Conservation (phyloP, 2,797 vertebrate species). For the Typhlichthys eigenmanni region DNA sequence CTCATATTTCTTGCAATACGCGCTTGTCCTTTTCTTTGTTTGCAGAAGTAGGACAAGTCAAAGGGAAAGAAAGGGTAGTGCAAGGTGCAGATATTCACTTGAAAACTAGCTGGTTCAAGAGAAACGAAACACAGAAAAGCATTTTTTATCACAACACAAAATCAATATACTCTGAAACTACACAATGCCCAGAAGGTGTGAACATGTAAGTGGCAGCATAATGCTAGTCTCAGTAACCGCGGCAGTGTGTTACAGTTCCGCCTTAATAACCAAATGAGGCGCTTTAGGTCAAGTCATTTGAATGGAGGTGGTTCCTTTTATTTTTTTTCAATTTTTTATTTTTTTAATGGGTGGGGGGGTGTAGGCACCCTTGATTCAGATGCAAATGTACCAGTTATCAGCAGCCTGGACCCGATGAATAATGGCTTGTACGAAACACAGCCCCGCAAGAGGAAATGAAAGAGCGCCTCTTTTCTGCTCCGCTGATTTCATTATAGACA, state of each 20-base stretch:
- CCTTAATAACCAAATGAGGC: conserved; percentile 59
- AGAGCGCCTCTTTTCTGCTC: conserved; percentile 81
- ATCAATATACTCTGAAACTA: not conserved
- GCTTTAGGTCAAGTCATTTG: conserved; percentile 78
- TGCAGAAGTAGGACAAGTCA: conserved; percentile 52
- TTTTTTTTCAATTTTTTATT: not conserved
- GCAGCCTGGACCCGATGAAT: conserved; percentile 73
- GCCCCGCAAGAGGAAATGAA: conserved; percentile 81
- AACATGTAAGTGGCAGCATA: conserved; percentile 9
- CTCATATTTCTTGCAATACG: conserved; percentile 30
- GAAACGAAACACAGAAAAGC: conserved; percentile 5
- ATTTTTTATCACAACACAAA: conserved; percentile 7
- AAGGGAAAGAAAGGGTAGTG: conserved; percentile 24
- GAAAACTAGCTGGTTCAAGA: conserved; percentile 13
- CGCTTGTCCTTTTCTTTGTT: conserved; percentile 56
- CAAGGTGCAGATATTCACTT: conserved; percentile 17
- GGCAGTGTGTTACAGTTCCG: conserved; percentile 45
- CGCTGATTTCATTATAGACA: conserved; percentile 84
- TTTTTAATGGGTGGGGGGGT: conserved; percentile 49
- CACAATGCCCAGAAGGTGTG: conserved; percentile 12
- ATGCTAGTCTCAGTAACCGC: conserved; percentile 29
- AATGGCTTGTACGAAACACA: conserved; percentile 75
- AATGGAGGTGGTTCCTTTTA: conserved; percentile 40
- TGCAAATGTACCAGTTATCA: conserved; percentile 81
- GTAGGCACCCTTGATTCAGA: conserved; percentile 78